Percentiles rank a stretch among this genome's conserved stretches.
Evolutionary conservation across 1,140 invertebrate species (phyloP).

Genomic region (Apis cerana): DNA sequence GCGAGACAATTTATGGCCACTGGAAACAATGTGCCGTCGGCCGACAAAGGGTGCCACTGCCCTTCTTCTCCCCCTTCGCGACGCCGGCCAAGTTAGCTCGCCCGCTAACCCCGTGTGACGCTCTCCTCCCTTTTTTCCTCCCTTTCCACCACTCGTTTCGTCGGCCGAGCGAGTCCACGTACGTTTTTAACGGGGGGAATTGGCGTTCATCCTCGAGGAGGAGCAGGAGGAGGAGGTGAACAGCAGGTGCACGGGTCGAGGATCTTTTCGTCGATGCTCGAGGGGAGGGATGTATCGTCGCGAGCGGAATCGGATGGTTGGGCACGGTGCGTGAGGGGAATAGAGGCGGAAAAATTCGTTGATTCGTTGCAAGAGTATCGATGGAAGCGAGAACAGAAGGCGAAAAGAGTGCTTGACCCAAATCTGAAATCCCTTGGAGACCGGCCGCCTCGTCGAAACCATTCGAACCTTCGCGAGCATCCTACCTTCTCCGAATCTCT

Average conservation of each 20-base stretch:
- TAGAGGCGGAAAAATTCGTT: background rate
- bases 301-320: too few species aligned
- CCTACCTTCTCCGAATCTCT: background rate
- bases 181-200: background rate
- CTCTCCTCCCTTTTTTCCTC: background rate
- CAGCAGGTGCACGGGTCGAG: background rate
- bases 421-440: slow-evolving; percentile 54
- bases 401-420: slow-evolving; percentile 44
- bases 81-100: slow-evolving; percentile 63
- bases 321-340: background rate
- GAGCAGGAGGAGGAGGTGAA: background rate
- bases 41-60: slow-evolving; percentile 62
- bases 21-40: slow-evolving; percentile 71
- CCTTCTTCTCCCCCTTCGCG: background rate
- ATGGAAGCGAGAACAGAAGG: background rate
- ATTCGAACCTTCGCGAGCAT: slow-evolving; percentile 1
- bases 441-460: slow-evolving; percentile 14
- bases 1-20: slow-evolving; percentile 71
- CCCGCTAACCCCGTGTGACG: slow-evolving; percentile 28
- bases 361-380: background rate
- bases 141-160: slow-evolving; percentile 3
- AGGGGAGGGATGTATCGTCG: background rate
- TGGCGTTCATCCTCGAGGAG: background rate
- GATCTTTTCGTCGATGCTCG: background rate
- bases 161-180: background rate